phyloP scores from a whole-genome alignment of 2,888 invertebrate species.

The Patella pellucida region DNA sequence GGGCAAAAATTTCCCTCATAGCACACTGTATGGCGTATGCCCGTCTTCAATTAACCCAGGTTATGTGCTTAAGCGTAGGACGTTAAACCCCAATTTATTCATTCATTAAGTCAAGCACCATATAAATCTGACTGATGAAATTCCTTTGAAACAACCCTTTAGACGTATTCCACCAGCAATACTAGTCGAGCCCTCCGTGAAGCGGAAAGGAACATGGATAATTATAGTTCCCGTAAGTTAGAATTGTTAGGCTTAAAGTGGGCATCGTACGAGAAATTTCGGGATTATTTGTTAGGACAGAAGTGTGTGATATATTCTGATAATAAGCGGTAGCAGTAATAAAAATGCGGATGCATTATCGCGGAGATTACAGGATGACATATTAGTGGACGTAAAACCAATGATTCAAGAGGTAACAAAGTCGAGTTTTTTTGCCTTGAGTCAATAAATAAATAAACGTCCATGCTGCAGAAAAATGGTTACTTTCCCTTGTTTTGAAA shows the following conservation, averaged over 20 bases:
- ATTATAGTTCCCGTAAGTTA: constrained; percentile 34
- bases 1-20: too few relatives aligned
- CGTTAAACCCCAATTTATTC: too few relatives aligned
- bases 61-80: too few relatives aligned
- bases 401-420: constrained; percentile 2
- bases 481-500: too few relatives aligned
- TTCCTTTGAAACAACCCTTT: constrained; percentile 13
- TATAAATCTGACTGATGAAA: constrained; percentile 17
- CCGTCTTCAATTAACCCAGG: too few relatives aligned
- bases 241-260: constrained; percentile 37
- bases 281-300: constrained; percentile 24
- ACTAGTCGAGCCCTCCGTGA: constrained; percentile 17
- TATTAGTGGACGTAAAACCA: neutral
- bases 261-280: constrained; percentile 32
- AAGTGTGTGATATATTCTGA: constrained; percentile 20
- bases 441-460: too few relatives aligned
- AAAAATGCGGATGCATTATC: constrained; percentile 25
- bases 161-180: constrained; percentile 24
- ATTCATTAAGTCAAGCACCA: too few relatives aligned
- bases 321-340: constrained; percentile 24
- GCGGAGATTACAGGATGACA: neutral
- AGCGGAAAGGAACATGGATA: constrained; percentile 24
- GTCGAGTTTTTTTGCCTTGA: neutral
- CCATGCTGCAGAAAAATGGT: too few relatives aligned
- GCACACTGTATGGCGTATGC: too few relatives aligned